Percentiles rank a stretch among this genome's conserved stretches.
Evolutionary conservation across 2,797 vertebrate species (phyloP).

Genomic region (Enteromius paludinosus): DNA sequence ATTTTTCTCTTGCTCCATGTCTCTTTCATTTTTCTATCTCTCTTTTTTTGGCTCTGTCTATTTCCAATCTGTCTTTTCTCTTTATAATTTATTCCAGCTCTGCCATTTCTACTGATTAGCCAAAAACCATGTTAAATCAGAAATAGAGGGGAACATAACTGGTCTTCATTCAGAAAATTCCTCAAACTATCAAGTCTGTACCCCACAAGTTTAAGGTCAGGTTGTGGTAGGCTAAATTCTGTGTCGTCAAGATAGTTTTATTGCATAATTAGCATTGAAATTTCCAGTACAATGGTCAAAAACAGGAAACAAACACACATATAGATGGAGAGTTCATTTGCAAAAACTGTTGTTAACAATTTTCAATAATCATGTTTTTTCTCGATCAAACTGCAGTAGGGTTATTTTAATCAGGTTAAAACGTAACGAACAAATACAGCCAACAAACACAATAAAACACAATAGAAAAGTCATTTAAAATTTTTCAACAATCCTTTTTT

Average conservation of each 20-base stretch:
- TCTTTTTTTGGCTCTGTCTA: constrained; percentile 27
- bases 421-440: too few species aligned
- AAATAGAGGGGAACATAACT: constrained; percentile 11
- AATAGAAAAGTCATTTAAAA: too few species aligned
- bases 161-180: constrained; percentile 12
- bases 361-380: too few species aligned
- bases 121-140: constrained; percentile 20
- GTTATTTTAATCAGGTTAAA: too few species aligned
- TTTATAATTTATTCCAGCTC: constrained; percentile 34
- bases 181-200: neutral
- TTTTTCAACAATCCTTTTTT: too few species aligned
- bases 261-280: neutral
- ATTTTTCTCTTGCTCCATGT: constrained; percentile 60
- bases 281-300: neutral
- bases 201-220: neutral
- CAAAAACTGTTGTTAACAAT: too few species aligned
- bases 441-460: too few species aligned
- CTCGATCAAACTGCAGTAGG: too few species aligned
- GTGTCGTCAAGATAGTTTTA: neutral
- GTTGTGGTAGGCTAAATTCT: neutral
- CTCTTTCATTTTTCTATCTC: constrained; percentile 22
- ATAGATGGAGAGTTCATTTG: too few species aligned
- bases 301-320: too few species aligned
- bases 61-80: constrained; percentile 28
- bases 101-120: constrained; percentile 14